A percentile compares a stretch with the other conserved stretches of the same genome.
phyloP scores from a whole-genome alignment of 2,113 vertebrate species.

The Atractosteus spatula region DNA sequence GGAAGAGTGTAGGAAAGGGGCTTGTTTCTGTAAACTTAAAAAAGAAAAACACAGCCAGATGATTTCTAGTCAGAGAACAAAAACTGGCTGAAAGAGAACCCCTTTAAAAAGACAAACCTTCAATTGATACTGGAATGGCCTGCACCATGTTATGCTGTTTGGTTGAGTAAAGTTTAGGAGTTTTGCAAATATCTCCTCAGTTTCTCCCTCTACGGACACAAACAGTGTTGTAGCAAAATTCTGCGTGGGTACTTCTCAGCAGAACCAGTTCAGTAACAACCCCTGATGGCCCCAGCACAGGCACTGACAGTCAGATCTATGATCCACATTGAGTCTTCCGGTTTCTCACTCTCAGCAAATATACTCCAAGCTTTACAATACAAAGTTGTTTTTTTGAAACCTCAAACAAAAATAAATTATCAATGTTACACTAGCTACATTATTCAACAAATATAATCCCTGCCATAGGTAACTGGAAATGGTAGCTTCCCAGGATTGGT shows the following conservation, averaged over 20 bases:
- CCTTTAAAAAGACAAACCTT: slow-evolving; percentile 1
- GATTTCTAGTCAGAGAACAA: slow-evolving; percentile 21
- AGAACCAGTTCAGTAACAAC: no score
- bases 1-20: slow-evolving; percentile 7
- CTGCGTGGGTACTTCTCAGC: no score
- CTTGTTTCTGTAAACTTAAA: slow-evolving; percentile 48
- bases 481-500: slow-evolving; percentile 24
- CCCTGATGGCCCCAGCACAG: neutral
- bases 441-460: slow-evolving; percentile 91
- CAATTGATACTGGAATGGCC: slow-evolving; percentile 30
- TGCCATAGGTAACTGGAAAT: slow-evolving; percentile 89
- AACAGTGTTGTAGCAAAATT: no score
- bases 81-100: slow-evolving; percentile 27
- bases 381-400: slow-evolving; percentile 72
- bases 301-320: neutral
- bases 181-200: no score
- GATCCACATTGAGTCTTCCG: slow-evolving; percentile 33
- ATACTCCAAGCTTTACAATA: slow-evolving; percentile 74
- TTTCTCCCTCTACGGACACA: no score
- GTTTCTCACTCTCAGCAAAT: slow-evolving; percentile 47
- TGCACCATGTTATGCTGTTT: slow-evolving; percentile 10
- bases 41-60: slow-evolving; percentile 33
- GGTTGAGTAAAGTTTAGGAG: no score
- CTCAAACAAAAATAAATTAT: slow-evolving; percentile 91
- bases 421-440: slow-evolving; percentile 86